Evolutionary conservation across 1,140 invertebrate species (phyloP).

Genomic region (Drosophila oshimai): DNA sequence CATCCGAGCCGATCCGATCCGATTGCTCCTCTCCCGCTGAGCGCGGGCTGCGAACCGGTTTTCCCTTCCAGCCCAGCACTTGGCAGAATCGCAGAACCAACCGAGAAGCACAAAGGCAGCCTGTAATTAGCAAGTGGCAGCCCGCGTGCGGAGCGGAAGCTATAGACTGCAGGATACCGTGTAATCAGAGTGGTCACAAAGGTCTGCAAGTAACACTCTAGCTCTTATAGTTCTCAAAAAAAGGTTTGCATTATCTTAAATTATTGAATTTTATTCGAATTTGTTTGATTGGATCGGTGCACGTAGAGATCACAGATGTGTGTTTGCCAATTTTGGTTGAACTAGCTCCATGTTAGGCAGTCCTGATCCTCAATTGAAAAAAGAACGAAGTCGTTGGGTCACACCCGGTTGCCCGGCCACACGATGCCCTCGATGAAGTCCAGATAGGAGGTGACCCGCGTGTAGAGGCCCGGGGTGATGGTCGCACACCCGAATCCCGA

Average conservation of each 20-base stretch:
- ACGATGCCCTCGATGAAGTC: constrained; percentile 87
- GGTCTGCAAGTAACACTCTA: too few relatives aligned
- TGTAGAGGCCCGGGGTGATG: constrained; percentile 86
- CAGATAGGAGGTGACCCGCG: constrained; percentile 85
- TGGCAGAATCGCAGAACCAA: neutral
- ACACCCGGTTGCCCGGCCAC: constrained; percentile 82
- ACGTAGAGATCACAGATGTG: constrained; percentile 1
- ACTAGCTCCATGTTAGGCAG: too few relatives aligned
- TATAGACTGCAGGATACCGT: constrained; percentile 1
- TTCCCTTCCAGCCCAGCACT: constrained; percentile 2
- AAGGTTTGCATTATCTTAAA: neutral
- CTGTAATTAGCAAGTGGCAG: constrained; percentile 13
- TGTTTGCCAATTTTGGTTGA: neutral
- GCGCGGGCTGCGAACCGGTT: constrained; percentile 22
- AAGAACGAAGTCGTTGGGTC: too few relatives aligned
- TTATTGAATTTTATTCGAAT: constrained; percentile 1
- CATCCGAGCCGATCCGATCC: neutral
- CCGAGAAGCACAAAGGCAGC: constrained; percentile 6
- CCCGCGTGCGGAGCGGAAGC: neutral
- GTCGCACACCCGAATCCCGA: constrained; percentile 87
- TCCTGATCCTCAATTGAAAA: neutral
- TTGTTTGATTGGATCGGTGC: neutral
- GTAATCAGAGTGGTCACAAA: neutral
- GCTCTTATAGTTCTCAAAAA: neutral
- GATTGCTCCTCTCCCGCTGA: neutral